Conservation (phyloP, 2,113 vertebrate genomes). For the Bucco capensis region DNA sequence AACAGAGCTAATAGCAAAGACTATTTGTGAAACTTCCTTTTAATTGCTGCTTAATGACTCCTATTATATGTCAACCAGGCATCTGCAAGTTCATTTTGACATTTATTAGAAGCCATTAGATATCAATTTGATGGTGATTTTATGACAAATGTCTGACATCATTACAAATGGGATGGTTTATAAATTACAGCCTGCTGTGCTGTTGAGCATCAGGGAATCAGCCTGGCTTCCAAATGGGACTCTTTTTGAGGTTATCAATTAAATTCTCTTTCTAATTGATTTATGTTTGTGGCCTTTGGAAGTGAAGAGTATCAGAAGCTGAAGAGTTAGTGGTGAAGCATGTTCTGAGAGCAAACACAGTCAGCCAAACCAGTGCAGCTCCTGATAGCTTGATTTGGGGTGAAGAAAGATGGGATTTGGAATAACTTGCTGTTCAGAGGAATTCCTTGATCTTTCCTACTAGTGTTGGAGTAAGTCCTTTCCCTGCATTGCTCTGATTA, state of each 20-base stretch:
- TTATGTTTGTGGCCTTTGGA: background rate
- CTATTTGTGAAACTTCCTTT: constrained; percentile 57
- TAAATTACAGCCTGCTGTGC: constrained; percentile 39
- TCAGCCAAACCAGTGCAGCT: background rate
- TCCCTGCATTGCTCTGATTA: background rate
- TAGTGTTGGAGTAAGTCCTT: background rate
- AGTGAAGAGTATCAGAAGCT: background rate
- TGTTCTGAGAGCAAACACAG: background rate
- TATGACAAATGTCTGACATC: constrained; percentile 56
- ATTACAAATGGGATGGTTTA: constrained; percentile 57
- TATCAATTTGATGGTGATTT: constrained; percentile 46
- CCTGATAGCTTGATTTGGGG: background rate
- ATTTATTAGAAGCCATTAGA: constrained; percentile 60
- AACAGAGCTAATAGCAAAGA: constrained; percentile 2
- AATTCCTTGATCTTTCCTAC: background rate
- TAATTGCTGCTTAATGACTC: constrained; percentile 60
- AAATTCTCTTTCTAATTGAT: constrained; percentile 13
- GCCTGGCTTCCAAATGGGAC: constrained; percentile 18
- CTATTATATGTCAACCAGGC: constrained; percentile 55
- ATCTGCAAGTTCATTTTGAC: constrained; percentile 56
- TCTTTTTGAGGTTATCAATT: constrained; percentile 36
- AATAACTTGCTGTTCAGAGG: background rate
- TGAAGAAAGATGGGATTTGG: background rate
- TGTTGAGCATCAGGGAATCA: constrained; percentile 31
- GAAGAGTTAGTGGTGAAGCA: background rate